Percentiles rank a stretch among this genome's conserved stretches.
Evolutionary conservation across 2,888 invertebrate genomes (phyloP).

Genomic region (Lomographa bimaculata): DNA sequence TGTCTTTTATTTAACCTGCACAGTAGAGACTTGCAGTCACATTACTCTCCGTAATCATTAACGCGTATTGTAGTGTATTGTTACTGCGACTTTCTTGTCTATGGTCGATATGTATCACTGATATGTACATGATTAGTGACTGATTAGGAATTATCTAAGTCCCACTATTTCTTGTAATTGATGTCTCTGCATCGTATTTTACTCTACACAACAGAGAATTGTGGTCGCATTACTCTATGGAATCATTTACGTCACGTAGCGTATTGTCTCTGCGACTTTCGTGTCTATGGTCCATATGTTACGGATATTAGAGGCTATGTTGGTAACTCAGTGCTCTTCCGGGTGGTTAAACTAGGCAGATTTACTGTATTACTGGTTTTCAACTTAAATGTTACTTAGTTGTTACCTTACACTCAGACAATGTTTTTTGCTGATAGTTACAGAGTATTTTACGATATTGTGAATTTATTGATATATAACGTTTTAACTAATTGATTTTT

Average conservation of each 20-base stretch:
- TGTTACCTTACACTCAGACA: too few relatives aligned
- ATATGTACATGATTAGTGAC: too few relatives aligned
- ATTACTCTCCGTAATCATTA: too few relatives aligned
- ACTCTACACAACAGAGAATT: slow-evolving; percentile 4
- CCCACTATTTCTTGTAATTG: slow-evolving; percentile 1
- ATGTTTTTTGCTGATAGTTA: too few relatives aligned
- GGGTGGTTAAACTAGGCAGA: slow-evolving; percentile 4
- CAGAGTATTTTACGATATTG: too few relatives aligned
- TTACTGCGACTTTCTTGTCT: too few relatives aligned
- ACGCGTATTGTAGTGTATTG: slow-evolving; percentile 12
- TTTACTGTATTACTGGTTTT: slow-evolving; percentile 5
- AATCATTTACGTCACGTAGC: slow-evolving; percentile 15
- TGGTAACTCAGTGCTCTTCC: slow-evolving; percentile 4
- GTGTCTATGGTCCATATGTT: slow-evolving; percentile 17
- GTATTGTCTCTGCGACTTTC: slow-evolving; percentile 12
- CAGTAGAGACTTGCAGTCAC: slow-evolving; percentile 4
- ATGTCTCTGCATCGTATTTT: slow-evolving; percentile 3
- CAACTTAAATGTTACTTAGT: not conserved
- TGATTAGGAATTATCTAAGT: too few relatives aligned
- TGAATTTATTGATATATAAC: too few relatives aligned
- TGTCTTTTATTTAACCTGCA: slow-evolving; percentile 5
- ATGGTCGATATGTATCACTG: slow-evolving; percentile 15
- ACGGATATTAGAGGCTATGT: slow-evolving; percentile 11
- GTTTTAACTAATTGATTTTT: too few relatives aligned
- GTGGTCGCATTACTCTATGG: slow-evolving; percentile 17